Conservation (phyloP, 2,797 vertebrate species). For the Gymnopithys bicolor region DNA sequence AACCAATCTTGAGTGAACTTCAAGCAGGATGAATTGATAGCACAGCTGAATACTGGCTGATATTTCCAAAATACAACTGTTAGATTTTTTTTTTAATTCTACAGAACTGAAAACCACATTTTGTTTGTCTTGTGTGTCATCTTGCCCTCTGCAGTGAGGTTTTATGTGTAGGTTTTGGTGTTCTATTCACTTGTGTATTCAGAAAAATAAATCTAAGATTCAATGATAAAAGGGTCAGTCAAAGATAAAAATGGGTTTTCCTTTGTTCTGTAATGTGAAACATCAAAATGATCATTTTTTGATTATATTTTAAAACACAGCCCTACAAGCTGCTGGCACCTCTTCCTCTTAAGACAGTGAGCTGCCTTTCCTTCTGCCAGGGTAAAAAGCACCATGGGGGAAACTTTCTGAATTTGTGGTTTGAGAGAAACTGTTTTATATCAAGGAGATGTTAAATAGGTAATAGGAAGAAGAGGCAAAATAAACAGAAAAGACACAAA, state of each 20-base stretch:
- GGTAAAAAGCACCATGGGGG: neutral
- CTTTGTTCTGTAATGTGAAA: neutral
- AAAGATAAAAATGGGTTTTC: neutral
- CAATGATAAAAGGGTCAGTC: neutral
- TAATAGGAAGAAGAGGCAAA: neutral
- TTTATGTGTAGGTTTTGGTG: neutral
- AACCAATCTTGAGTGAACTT: neutral
- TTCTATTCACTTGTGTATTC: neutral
- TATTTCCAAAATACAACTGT: neutral
- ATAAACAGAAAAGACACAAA: neutral
- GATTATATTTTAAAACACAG: neutral
- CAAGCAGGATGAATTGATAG: neutral
- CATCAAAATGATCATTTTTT: neutral
- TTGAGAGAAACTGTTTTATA: neutral
- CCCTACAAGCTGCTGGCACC: neutral
- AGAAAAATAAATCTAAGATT: neutral
- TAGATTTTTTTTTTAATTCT: neutral
- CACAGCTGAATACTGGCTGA: neutral
- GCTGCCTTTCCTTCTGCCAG: neutral
- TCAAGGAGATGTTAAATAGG: neutral
- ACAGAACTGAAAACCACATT: neutral
- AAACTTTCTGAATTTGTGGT: neutral
- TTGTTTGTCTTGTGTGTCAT: fast-evolving
- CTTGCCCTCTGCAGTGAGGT: neutral
- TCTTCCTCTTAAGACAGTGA: neutral